phyloP scores from a whole-genome alignment of 2,888 invertebrate species.

The Drosophila bunnanda region DNA sequence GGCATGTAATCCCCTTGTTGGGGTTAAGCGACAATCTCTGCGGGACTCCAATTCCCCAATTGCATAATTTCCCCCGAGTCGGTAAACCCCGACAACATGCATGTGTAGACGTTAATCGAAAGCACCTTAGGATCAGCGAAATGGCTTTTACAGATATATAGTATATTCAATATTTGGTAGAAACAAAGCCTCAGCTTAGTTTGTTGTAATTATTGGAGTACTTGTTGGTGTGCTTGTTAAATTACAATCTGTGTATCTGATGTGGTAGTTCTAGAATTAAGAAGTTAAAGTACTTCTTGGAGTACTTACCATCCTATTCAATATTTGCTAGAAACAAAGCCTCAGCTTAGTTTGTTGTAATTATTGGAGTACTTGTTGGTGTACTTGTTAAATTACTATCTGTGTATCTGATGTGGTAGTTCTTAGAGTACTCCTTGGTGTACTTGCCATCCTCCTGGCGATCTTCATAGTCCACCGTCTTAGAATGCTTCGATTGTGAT shows the following conservation, averaged over 20 bases:
- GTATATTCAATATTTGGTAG: not conserved
- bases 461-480: too few relatives aligned
- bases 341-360: too few relatives aligned
- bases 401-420: too few relatives aligned
- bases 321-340: too few relatives aligned
- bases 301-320: too few relatives aligned
- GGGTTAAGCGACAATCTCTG: slow-evolving; percentile 31
- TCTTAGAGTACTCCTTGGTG: not conserved
- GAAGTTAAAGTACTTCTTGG: not conserved
- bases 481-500: too few relatives aligned
- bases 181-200: not conserved
- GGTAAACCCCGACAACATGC: not conserved
- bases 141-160: not conserved
- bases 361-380: not conserved
- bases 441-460: too few relatives aligned
- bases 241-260: not conserved
- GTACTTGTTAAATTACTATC: too few relatives aligned
- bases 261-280: too few relatives aligned
- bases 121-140: slow-evolving; percentile 6
- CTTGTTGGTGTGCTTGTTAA: not conserved
- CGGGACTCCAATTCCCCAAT: slow-evolving; percentile 24
- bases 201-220: not conserved
- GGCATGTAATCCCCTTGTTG: slow-evolving; percentile 35
- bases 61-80: not conserved
- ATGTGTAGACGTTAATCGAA: slow-evolving; percentile 21